A percentile compares a stretch with the other conserved stretches of the same genome.
Evolutionary conservation across 2,888 invertebrate species (phyloP).

Genomic region (Plagiodera versicolora): DNA sequence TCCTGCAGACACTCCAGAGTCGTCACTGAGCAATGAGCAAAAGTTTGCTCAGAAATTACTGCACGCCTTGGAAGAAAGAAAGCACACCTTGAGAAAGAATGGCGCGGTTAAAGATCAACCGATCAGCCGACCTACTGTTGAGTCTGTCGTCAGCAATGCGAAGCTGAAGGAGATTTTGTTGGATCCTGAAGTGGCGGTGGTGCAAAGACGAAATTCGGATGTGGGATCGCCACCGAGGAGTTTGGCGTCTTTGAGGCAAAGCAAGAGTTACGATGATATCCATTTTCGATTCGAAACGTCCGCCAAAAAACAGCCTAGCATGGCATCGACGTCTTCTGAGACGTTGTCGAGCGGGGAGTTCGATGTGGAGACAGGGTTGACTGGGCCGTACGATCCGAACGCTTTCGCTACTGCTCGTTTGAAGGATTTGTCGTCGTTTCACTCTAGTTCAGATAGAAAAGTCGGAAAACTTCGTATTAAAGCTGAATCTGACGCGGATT

Average conservation of each 20-base stretch:
- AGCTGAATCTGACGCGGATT: slow-evolving; percentile 16
- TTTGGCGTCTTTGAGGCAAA: slow-evolving; percentile 13
- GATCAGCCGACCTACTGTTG: slow-evolving; percentile 43
- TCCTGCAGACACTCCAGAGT: slow-evolving; percentile 37
- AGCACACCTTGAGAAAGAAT: slow-evolving; percentile 39
- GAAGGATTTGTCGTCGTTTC: background rate
- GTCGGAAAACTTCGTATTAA: too few relatives aligned
- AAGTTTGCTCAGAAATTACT: slow-evolving; percentile 43
- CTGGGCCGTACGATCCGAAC: slow-evolving; percentile 15
- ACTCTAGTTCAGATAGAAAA: too few relatives aligned
- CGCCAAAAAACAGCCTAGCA: background rate
- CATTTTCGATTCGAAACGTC: slow-evolving; percentile 31
- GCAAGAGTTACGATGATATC: slow-evolving; percentile 41
- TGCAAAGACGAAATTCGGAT: slow-evolving; percentile 21
- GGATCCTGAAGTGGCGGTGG: slow-evolving; percentile 27
- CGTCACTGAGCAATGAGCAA: slow-evolving; percentile 43
- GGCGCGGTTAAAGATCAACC: slow-evolving; percentile 32
- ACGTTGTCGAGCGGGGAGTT: slow-evolving; percentile 35
- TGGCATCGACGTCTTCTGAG: slow-evolving; percentile 17
- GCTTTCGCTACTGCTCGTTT: background rate
- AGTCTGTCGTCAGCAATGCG: slow-evolving; percentile 43
- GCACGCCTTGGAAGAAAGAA: slow-evolving; percentile 41
- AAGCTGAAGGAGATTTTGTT: slow-evolving; percentile 34
- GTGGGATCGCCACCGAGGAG: background rate
- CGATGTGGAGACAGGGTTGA: slow-evolving; percentile 32